A percentile compares a stretch with the other conserved stretches of the same genome.
These are phyloP conservation scores for Ophioderma brevispina DNA, from an alignment of 35 echinoderm and acorn worm species.

Conservation along the genomic window DNA sequence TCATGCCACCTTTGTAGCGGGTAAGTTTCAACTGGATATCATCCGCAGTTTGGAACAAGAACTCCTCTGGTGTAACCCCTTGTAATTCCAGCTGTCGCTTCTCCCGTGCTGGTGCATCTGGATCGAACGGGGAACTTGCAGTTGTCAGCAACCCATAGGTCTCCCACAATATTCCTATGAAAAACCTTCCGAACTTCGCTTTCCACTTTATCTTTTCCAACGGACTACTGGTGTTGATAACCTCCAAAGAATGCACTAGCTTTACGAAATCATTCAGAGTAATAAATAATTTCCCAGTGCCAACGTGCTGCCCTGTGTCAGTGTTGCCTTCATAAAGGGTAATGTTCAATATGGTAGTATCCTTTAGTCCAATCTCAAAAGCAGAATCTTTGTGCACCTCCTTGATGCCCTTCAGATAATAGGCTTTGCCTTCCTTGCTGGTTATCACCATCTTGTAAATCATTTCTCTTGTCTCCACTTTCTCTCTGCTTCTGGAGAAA, in stretches of 20 bases:
- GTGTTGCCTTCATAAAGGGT: conserved; percentile 34
- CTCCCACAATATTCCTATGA: conserved; percentile 69
- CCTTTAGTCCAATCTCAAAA: conserved; percentile 45
- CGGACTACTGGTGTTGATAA: conserved; percentile 26
- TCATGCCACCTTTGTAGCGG: conserved; percentile 54
- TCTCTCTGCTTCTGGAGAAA: conserved; percentile 50
- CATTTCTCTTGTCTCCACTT: conserved; percentile 67
- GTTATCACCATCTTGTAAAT: conserved; percentile 73
- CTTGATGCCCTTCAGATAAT: conserved; percentile 57
- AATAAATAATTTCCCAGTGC: conserved; percentile 55
- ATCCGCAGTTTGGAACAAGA: conserved; percentile 28
- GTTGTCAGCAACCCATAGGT: conserved; percentile 60
- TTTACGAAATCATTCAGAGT: conserved; percentile 57
- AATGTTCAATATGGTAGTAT: conserved; percentile 55
- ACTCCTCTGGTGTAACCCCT: conserved; percentile 29
- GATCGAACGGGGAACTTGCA: conserved; percentile 60
- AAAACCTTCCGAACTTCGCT: conserved; percentile 73
- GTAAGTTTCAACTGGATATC: conserved; percentile 44
- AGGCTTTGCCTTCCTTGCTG: conserved; percentile 35
- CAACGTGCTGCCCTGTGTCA: conserved; percentile 9
- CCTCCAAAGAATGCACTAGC: conserved; percentile 55
- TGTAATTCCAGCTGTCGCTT: conserved; percentile 36
- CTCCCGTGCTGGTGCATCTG: conserved; percentile 64
- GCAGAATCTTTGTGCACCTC: conserved; percentile 63
- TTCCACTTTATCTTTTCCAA: conserved; percentile 65